Evolutionary conservation across 2,113 vertebrate species (phyloP).

Genomic region (Centropus bengalensis): DNA sequence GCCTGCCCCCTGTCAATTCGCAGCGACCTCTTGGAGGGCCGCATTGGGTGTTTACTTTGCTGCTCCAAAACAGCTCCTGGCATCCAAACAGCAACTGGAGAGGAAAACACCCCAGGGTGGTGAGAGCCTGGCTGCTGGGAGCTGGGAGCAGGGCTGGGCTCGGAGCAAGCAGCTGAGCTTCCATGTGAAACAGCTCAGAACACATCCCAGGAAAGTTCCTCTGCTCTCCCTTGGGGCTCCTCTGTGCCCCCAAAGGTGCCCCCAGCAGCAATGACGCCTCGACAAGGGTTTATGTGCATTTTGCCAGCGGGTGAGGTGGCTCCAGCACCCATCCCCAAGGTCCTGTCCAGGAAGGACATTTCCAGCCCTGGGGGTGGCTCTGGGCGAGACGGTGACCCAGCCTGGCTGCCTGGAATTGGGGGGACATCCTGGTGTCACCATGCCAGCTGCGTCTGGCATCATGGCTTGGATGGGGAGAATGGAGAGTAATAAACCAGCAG

Average conservation of each 20-base stretch:
- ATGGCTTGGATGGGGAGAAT: rapidly evolving
- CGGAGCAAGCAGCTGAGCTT: background rate
- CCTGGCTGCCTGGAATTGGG: no score
- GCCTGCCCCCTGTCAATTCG: background rate
- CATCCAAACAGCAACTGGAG: background rate
- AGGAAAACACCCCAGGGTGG: background rate
- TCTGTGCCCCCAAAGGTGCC: background rate
- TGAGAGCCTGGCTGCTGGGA: background rate
- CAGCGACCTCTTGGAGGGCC: background rate
- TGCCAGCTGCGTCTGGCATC: background rate
- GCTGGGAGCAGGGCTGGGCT: background rate
- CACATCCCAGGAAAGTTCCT: rapidly evolving
- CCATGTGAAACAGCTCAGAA: background rate
- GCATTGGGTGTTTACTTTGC: background rate
- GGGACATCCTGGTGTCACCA: rapidly evolving
- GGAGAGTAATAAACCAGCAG: background rate
- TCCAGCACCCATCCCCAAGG: background rate
- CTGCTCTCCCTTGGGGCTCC: background rate
- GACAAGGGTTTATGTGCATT: rapidly evolving
- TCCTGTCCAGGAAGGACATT: background rate
- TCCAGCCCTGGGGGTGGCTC: background rate
- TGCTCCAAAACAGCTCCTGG: background rate
- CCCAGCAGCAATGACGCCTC: background rate
- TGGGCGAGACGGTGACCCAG: background rate
- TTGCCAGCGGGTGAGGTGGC: background rate